Evolutionary conservation across 1,140 invertebrate species (phyloP).

Genomic region (Ylistrum balloti): DNA sequence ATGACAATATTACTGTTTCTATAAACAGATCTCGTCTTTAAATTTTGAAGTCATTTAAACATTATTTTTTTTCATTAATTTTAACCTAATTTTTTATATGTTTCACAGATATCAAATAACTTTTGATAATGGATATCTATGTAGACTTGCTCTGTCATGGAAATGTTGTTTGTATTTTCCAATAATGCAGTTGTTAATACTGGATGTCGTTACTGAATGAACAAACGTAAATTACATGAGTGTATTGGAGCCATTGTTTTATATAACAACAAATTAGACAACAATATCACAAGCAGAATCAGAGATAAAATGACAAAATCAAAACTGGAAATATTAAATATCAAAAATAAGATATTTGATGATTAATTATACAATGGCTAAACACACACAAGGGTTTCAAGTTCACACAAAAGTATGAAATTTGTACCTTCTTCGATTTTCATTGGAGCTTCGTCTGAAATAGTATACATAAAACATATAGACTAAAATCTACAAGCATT

Average conservation of each 20-base stretch:
- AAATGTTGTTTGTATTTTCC: background rate
- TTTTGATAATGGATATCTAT: background rate
- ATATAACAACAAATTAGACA: background rate
- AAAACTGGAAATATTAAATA: constrained; percentile 3
- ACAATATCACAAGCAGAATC: background rate
- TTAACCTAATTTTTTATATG: background rate
- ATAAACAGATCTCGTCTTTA: too few relatives aligned
- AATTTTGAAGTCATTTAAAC: background rate
- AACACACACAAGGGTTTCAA: constrained; percentile 14
- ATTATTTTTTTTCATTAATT: background rate
- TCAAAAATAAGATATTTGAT: background rate
- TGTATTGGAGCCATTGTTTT: background rate
- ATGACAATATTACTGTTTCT: too few relatives aligned
- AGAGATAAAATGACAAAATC: background rate
- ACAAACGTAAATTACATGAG: background rate
- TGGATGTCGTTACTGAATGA: background rate
- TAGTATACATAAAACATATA: constrained; percentile 13
- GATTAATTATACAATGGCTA: constrained; percentile 16
- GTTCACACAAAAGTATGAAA: constrained; percentile 29
- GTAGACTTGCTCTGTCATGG: background rate
- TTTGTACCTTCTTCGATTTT: constrained; percentile 18
- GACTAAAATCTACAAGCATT: background rate
- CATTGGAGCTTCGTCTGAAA: constrained; percentile 13
- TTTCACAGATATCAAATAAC: background rate
- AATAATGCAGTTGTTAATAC: background rate